Base-by-base conservation (phyloP, 2,797 vertebrate genomes). In the Aythya fuligula region DNA sequence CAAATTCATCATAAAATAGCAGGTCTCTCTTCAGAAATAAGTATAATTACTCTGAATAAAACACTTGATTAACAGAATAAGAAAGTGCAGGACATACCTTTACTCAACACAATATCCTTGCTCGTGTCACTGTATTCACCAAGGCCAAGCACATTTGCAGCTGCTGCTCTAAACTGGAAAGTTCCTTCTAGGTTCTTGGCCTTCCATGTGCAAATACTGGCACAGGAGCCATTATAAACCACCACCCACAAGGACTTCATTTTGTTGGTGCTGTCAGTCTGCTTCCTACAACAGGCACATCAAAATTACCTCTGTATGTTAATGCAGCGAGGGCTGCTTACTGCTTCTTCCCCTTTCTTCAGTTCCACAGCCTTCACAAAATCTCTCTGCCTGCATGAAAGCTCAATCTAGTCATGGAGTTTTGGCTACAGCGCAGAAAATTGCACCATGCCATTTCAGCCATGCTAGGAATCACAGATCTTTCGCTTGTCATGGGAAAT, bases 151-250 rank as follows among this genome's bases (percentile, higher is more conserved):
- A 27, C 16, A 87, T 98, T 98, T 88, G 96, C 97, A 96, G 98
- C 98, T 91, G 94, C 95, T 41, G 57, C 97, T 97, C 98, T 97
- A 67, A 98, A 97, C 56, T 96, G 98, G 80, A 97, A 98, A 66
- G 92, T 94, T 96, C 98, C 98, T 90, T 94, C 92, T 70, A 98
- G 67, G 62, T 88, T 93, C 91, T 96, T 80, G 47, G 96, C 85
- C 22, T 94, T 97, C 98, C 98, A 98, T 6, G 34, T 95, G 89
- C 98, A 98, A 94, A 97, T 79, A 67, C 86, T 96, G 82, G 24
- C 62, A 84, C 98, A 98, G 57, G 97, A 98, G 22, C 96, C 97
- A 24, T 98, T 98, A 95, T 97, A 98, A 92, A 92, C 96, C 90
- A 96, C 67, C 57, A 95, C 62, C 97, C 97, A 98, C 7, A 3